These are phyloP conservation scores for Ptyas mucosa DNA, from an alignment of 2,113 vertebrate genomes.

Conservation along the genomic window DNA sequence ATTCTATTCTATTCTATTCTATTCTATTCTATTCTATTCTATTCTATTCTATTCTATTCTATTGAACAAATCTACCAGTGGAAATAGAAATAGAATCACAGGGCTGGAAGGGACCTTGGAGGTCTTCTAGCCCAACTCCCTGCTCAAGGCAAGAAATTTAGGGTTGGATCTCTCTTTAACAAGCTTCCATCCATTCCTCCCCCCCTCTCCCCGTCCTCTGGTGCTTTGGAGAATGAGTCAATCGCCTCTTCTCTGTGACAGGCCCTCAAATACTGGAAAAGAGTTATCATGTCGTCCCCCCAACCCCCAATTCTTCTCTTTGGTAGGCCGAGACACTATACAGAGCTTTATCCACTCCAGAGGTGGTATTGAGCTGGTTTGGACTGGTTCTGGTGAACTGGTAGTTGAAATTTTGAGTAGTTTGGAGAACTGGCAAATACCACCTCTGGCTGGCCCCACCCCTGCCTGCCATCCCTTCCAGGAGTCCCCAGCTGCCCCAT, in stretches of 20 bases:
- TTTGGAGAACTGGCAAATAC: too few species aligned
- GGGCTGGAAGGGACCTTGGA: background rate
- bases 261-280: background rate
- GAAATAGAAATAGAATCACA: background rate
- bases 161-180: background rate
- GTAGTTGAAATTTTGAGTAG: too few species aligned
- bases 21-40: too few species aligned
- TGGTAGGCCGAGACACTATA: background rate
- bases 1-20: too few species aligned
- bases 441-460: too few species aligned
- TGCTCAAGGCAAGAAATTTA: background rate
- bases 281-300: background rate
- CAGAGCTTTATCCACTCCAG: background rate
- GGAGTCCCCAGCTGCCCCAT: too few species aligned
- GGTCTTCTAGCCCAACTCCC: background rate
- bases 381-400: too few species aligned
- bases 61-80: background rate
- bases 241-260: background rate
- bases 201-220: background rate
- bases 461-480: too few species aligned
- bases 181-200: background rate
- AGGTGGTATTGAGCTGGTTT: too few species aligned
- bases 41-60: too few species aligned
- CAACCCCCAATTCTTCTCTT: background rate
- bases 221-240: background rate